Conservation (phyloP, 2,888 invertebrate genomes). For the Tipula lateralis region DNA sequence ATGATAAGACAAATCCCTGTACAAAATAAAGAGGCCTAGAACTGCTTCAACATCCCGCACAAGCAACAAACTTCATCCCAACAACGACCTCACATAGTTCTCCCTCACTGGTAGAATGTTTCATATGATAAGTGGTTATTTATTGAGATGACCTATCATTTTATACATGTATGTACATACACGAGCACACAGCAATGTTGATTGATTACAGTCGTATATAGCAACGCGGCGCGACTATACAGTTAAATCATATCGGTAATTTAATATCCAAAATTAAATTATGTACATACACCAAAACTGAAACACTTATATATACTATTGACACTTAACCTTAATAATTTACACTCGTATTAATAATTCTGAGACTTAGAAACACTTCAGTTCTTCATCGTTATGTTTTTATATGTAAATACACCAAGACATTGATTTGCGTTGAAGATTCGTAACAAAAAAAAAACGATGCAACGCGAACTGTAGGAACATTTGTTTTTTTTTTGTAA, state of each 20-base stretch:
- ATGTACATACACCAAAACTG: background rate
- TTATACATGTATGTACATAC: too few relatives aligned
- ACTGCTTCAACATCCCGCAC: too few relatives aligned
- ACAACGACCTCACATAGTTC: too few relatives aligned
- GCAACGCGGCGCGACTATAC: background rate
- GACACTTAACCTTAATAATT: slow-evolving; percentile 11
- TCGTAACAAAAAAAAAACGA: too few relatives aligned
- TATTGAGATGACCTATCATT: background rate
- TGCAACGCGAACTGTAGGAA: too few relatives aligned
- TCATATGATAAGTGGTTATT: background rate
- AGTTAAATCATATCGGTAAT: background rate
- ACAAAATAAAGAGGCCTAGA: too few relatives aligned
- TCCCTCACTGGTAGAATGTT: too few relatives aligned
- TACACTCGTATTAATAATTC: background rate
- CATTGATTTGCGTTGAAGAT: too few relatives aligned
- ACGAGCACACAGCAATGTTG: background rate
- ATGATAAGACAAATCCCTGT: too few relatives aligned
- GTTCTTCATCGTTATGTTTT: background rate
- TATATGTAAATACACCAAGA: background rate
- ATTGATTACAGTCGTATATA: background rate
- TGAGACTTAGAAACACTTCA: background rate
- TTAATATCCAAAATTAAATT: background rate
- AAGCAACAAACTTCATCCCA: too few relatives aligned
- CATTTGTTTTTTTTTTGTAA: background rate
- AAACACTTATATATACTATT: background rate